Conservation (phyloP, 2,888 invertebrate genomes). For the Lasioglossum morio region DNA sequence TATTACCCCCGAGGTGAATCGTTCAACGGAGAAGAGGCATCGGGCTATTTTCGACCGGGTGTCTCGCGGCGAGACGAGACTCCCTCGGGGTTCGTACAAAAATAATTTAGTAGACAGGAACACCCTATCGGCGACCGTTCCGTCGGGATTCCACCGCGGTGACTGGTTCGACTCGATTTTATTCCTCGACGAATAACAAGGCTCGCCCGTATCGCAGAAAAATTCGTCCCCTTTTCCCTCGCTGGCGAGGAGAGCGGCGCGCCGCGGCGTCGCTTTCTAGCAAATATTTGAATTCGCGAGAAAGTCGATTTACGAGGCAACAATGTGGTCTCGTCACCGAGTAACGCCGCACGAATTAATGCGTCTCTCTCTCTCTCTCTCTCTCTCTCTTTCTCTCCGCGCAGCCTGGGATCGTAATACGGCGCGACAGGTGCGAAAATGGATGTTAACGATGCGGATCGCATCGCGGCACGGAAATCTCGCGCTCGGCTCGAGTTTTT, state of each 20-base stretch:
- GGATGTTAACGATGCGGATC: conserved; percentile 6
- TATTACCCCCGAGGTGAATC: conserved; percentile 24
- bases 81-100: conserved; percentile 62
- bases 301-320: conserved; percentile 47
- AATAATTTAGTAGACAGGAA: conserved; percentile 66
- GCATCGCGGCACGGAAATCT: neutral
- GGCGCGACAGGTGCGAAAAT: neutral
- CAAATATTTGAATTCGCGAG: conserved; percentile 52
- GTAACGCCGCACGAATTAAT: conserved; percentile 43
- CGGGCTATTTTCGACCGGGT: conserved; percentile 55
- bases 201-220: conserved; percentile 11
- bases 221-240: conserved; percentile 14
- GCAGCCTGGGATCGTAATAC: neutral
- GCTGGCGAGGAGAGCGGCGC: conserved; percentile 20
- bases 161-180: conserved; percentile 30
- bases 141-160: conserved; percentile 63
- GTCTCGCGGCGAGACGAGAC: conserved; percentile 49
- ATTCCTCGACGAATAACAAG: conserved; percentile 6
- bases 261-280: conserved; percentile 48
- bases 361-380: conserved; percentile 6
- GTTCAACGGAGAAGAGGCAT: conserved; percentile 21
- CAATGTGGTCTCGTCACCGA: conserved; percentile 30
- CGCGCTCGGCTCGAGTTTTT: conserved; percentile 45
- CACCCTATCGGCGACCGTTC: conserved; percentile 55
- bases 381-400: neutral